Evolutionary conservation across 2,113 vertebrate species (phyloP).

Genomic region (Anser brachyrhynchus): DNA sequence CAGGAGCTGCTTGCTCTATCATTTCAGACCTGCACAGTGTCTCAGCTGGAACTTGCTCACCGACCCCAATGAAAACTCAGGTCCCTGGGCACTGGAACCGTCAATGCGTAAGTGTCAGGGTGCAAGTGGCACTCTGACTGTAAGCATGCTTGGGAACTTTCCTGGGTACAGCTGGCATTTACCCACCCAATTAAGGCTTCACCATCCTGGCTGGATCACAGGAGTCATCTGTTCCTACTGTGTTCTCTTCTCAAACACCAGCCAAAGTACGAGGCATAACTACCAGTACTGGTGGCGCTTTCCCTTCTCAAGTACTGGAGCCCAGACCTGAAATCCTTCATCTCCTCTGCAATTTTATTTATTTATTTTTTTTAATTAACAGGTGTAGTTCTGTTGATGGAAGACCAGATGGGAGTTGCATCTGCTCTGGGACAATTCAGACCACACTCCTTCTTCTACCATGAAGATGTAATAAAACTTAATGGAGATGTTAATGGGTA

Average conservation of each 20-base stretch:
- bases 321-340: neutral
- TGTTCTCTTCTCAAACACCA: neutral
- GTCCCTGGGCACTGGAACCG: neutral
- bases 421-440: neutral
- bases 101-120: neutral
- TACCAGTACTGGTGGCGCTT: neutral
- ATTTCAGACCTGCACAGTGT: neutral
- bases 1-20: slow-evolving; percentile 1
- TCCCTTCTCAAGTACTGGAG: neutral
- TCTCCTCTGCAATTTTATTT: neutral
- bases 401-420: neutral
- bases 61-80: neutral
- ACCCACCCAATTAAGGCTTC: neutral
- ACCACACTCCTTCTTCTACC: neutral
- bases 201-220: neutral
- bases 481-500: neutral
- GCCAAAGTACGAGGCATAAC: neutral
- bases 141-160: neutral
- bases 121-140: neutral
- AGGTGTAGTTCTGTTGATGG: neutral
- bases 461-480: neutral
- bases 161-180: neutral
- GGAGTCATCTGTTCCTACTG: neutral
- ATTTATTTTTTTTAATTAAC: neutral
- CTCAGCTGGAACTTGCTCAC: neutral